Evolutionary conservation across 2,888 invertebrate species (phyloP).

Genomic region (Aethes cnicana): DNA sequence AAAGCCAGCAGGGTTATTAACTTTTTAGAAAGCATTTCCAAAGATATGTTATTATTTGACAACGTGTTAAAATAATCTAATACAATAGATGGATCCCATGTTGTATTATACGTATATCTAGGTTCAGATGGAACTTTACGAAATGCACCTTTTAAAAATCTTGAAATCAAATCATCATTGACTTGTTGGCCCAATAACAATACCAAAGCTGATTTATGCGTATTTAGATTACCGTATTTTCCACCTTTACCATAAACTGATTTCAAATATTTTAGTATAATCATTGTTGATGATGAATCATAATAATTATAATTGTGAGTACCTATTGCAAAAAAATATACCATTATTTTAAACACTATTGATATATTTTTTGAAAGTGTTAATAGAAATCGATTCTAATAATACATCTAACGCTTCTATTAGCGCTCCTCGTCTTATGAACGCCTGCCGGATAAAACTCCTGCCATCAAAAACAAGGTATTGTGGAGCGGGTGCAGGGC

Average conservation of each 20-base stretch:
- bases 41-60: background rate
- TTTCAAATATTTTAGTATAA: background rate
- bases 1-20: conserved; percentile 1
- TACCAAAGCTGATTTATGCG: background rate
- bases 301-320: conserved; percentile 1
- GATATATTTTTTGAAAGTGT: background rate
- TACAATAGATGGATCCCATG: background rate
- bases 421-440: conserved; percentile 1
- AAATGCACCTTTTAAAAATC: conserved; percentile 11
- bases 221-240: background rate
- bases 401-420: background rate
- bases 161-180: conserved; percentile 2
- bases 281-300: background rate
- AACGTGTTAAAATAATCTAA: background rate
- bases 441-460: background rate
- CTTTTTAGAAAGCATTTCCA: background rate
- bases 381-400: background rate
- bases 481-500: conserved; percentile 1
- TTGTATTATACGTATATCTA: background rate
- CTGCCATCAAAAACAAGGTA: background rate
- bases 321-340: background rate
- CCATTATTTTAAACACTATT: conserved; percentile 6
- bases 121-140: background rate
- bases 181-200: background rate
- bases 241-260: background rate